Percentiles rank a stretch among this genome's conserved stretches.
Evolutionary conservation across 2,888 invertebrate species (phyloP).

Genomic region (Bruchidius siliquastri): DNA sequence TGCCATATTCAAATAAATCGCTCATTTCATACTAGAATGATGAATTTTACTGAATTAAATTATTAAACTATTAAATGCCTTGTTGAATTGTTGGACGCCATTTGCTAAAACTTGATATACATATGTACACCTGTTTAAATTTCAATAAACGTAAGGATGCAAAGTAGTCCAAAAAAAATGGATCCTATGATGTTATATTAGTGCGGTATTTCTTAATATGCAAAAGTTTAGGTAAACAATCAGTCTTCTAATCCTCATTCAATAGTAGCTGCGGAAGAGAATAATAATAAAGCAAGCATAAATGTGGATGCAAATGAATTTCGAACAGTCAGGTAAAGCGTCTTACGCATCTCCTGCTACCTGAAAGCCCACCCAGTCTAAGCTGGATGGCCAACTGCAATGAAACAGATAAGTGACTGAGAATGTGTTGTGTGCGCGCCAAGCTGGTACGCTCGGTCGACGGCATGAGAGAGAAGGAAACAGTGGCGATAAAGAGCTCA

Average conservation of each 20-base stretch:
- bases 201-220: too few relatives aligned
- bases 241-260: background rate
- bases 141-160: too few relatives aligned
- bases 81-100: too few relatives aligned
- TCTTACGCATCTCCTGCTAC: background rate
- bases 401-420: background rate
- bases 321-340: background rate
- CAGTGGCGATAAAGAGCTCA: conserved; percentile 32
- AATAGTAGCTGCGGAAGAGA: background rate
- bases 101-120: too few relatives aligned
- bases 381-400: background rate
- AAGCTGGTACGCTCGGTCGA: background rate
- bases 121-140: too few relatives aligned
- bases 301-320: background rate
- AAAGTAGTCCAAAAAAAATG: too few relatives aligned
- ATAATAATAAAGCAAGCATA: background rate
- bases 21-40: too few relatives aligned
- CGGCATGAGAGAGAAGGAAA: background rate
- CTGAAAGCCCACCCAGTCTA: background rate
- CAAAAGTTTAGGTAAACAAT: background rate
- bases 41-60: too few relatives aligned
- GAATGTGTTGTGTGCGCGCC: background rate
- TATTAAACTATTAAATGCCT: too few relatives aligned
- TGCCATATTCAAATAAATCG: too few relatives aligned
- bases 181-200: too few relatives aligned